These are phyloP conservation scores for Hemicrepidius hirtus DNA, from an alignment of 2,888 invertebrate species.

Conservation along the genomic window DNA sequence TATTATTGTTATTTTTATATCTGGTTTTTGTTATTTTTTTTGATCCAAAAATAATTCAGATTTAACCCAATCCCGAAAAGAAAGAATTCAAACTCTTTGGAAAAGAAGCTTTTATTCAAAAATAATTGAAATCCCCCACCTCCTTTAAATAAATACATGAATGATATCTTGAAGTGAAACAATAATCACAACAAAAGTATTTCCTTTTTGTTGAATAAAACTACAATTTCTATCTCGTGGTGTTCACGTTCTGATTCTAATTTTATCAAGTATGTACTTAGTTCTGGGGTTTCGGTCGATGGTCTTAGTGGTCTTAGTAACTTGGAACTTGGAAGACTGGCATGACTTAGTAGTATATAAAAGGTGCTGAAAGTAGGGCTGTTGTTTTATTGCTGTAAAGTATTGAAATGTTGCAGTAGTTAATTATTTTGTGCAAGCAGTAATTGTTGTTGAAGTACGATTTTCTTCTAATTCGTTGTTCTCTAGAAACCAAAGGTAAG, in stretches of 20 bases:
- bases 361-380: not conserved
- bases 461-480: not conserved
- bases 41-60: too few species aligned
- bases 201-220: not conserved
- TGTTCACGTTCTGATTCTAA: slow-evolving; percentile 11
- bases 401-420: not conserved
- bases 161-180: not conserved
- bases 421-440: not conserved
- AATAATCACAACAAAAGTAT: not conserved
- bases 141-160: not conserved
- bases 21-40: not conserved
- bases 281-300: slow-evolving; percentile 4
- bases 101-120: too few species aligned
- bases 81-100: too few species aligned
- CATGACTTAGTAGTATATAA: not conserved
- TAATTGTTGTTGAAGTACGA: not conserved
- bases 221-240: not conserved
- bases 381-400: not conserved
- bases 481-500: slow-evolving; percentile 14
- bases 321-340: not conserved
- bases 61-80: too few species aligned
- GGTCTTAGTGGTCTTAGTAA: not conserved
- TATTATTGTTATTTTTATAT: too few species aligned
- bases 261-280: slow-evolving; percentile 14
- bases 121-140: too few species aligned